These are phyloP conservation scores for Aphelenchoides avenae DNA, from an alignment of 1,140 invertebrate species.

Conservation along the genomic window DNA sequence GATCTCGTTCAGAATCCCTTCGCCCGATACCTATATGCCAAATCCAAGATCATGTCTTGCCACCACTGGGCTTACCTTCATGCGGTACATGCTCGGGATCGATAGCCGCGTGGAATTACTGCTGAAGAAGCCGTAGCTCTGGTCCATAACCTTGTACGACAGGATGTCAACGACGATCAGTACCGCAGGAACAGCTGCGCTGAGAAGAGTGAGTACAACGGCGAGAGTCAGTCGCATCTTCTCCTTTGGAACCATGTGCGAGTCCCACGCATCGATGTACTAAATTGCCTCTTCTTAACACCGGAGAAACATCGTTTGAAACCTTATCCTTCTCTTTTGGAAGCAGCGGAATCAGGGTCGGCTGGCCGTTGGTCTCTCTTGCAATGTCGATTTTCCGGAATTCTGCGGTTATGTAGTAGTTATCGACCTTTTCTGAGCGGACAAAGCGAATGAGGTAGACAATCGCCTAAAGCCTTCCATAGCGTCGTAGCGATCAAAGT, in stretches of 20 bases:
- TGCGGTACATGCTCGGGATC: constrained; percentile 30
- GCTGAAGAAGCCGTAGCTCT: constrained; percentile 30
- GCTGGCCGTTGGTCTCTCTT: constrained; percentile 7
- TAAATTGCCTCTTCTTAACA: constrained; percentile 10
- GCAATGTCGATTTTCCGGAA: constrained; percentile 27
- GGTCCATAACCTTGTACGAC: constrained; percentile 20
- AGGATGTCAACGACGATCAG: constrained; percentile 28
- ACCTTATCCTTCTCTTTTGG: constrained; percentile 27
- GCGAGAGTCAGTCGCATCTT: constrained; percentile 6
- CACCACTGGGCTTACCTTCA: constrained; percentile 25
- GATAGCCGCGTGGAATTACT: constrained; percentile 24
- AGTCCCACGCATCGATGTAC: constrained; percentile 14
- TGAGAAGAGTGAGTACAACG: constrained; percentile 24
- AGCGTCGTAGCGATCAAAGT: not conserved
- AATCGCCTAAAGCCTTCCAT: constrained; percentile 18
- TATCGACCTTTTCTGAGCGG: constrained; percentile 17
- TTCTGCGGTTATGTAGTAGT: constrained; percentile 23
- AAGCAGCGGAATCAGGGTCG: constrained; percentile 24
- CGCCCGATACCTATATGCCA: constrained; percentile 24
- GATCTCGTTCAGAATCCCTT: constrained; percentile 39
- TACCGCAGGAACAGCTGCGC: constrained; percentile 22
- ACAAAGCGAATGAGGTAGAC: constrained; percentile 32
- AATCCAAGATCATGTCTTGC: not conserved
- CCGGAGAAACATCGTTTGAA: not conserved
- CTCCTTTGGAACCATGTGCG: constrained; percentile 24